Evolutionary conservation across 2,888 invertebrate species (phyloP).

Genomic region (Phyllotreta striolata): DNA sequence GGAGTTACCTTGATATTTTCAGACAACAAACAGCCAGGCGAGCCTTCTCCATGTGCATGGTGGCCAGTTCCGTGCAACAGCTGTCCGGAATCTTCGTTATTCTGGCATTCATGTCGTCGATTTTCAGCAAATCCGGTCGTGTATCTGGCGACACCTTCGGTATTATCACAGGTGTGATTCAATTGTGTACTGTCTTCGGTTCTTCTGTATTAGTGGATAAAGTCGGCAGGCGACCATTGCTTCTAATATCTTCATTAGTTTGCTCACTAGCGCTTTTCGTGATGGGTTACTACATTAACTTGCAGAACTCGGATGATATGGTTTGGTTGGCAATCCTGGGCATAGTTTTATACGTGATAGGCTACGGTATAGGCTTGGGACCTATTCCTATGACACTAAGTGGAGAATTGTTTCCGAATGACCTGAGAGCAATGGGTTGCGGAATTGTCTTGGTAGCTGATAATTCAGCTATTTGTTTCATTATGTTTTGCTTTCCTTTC

Average conservation of each 20-base stretch:
- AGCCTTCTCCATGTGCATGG: slow-evolving; percentile 74
- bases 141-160: slow-evolving; percentile 70
- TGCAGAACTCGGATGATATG: slow-evolving; percentile 57
- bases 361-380: background rate
- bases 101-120: slow-evolving; percentile 76
- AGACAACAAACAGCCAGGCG: slow-evolving; percentile 29
- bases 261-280: slow-evolving; percentile 64
- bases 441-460: background rate
- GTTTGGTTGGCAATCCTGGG: slow-evolving; percentile 73
- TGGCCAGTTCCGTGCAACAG: slow-evolving; percentile 84
- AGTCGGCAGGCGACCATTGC: slow-evolving; percentile 73
- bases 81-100: slow-evolving; percentile 81
- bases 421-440: background rate
- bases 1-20: slow-evolving; percentile 28
- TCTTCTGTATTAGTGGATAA: slow-evolving; percentile 79
- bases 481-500: background rate
- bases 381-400: background rate
- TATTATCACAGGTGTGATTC: slow-evolving; percentile 79
- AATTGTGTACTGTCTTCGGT: slow-evolving; percentile 72
- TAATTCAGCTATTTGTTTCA: background rate
- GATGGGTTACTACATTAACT: slow-evolving; percentile 39
- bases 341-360: background rate
- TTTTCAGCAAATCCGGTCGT: slow-evolving; percentile 75
- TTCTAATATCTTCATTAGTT: slow-evolving; percentile 70
- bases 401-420: background rate